Base-by-base conservation (phyloP, 2,888 invertebrate species). In the Synanthedon myopaeformis region DNA sequence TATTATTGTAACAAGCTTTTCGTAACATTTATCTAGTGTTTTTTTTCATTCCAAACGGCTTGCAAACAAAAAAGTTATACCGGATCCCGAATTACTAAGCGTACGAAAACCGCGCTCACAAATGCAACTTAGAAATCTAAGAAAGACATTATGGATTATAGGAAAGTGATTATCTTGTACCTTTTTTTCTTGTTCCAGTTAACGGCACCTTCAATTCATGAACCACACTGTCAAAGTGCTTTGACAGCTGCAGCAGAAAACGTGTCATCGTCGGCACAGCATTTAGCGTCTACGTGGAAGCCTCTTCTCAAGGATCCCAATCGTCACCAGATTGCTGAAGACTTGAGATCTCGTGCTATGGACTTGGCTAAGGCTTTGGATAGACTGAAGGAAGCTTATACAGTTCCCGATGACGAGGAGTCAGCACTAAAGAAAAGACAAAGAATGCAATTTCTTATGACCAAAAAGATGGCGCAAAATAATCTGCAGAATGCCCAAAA, bases 201-300 rank as follows among this genome's bases (percentile, higher is more conserved):
- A 0, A 76, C 79, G 12, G 76, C 79, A 0, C 72, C 80, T 0
- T 75, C 78, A 0, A 77, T 82, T 55, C 65, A 69, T 42, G 79
- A 82, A 62, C 73, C 81, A 0, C 83, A 81, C 65, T 83, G 85
- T 58, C 80, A 72, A 51, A 82, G 80, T 41, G 84, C 84, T 0
- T 61, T 85, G 2, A 66, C 73, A 0, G 80, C 78, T 0, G 70
- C 82, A 0, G 64, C 70, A 0, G 76, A 76, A 28, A 60, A 61
- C 28, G 65, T 82, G 2, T 56, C 72, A 0, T 64, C 70, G 0
- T 60, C 75, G 8, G 69, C 63, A 3, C 74, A 72, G 55, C 65
- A 58, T 4, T 67, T 82, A 8, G 63, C 72, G 0, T 13, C 54
- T 3, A 42, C 61, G 0, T 76, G 73, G 67, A 66, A 63, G 48